Evolutionary conservation across 2,797 vertebrate genomes (phyloP).

Genomic region (Echiichthys vipera): DNA sequence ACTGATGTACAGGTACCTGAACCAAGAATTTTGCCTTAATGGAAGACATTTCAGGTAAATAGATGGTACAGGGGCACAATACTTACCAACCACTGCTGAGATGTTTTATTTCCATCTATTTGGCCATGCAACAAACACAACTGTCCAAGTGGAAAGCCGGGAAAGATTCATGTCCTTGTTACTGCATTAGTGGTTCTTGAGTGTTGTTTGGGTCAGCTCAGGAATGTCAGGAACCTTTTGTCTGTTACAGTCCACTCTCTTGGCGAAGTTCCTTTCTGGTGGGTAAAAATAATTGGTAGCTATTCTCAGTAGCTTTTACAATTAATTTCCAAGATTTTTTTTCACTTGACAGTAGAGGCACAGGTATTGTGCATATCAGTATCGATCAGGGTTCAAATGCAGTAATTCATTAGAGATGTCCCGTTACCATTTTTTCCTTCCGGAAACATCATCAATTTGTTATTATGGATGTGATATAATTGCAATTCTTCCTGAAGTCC

Average conservation of each 20-base stretch:
- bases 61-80: slow-evolving; percentile 14
- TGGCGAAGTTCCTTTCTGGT: slow-evolving; percentile 11
- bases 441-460: too few species aligned
- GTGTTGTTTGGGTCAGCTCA: slow-evolving; percentile 19
- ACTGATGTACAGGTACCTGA: slow-evolving; percentile 11
- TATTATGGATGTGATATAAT: too few species aligned
- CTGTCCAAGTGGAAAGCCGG: slow-evolving; percentile 5
- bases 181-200: slow-evolving; percentile 20
- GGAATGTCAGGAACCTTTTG: background rate
- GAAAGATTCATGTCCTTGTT: slow-evolving; percentile 27
- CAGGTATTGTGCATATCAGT: background rate
- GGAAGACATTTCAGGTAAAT: slow-evolving; percentile 42
- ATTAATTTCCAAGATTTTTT: background rate
- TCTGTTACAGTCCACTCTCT: background rate
- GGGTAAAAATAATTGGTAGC: background rate
- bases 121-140: slow-evolving; percentile 41
- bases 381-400: background rate
- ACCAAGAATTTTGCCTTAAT: slow-evolving; percentile 36
- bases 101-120: slow-evolving; percentile 39
- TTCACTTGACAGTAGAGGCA: background rate
- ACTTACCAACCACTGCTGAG: slow-evolving; percentile 23
- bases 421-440: too few species aligned
- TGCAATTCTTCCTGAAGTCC: too few species aligned
- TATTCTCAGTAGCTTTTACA: slow-evolving; percentile 22
- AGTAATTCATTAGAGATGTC: background rate